Percentiles rank a stretch among this genome's conserved stretches.
Evolutionary conservation across 2,113 vertebrate genomes (phyloP).

Genomic region (Garra rufa): DNA sequence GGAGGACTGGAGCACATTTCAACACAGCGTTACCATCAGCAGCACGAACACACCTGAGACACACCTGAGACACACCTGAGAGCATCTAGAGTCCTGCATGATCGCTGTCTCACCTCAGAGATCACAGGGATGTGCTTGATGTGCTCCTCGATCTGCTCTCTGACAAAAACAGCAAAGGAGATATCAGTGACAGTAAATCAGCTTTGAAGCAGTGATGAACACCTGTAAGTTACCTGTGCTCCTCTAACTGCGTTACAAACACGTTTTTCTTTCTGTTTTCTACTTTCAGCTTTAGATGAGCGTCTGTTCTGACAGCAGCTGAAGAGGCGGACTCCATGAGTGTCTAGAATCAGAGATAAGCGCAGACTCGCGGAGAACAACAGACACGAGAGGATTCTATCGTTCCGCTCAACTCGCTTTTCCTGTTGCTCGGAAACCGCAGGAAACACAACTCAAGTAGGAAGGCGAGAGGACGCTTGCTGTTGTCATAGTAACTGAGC

Average conservation of each 20-base stretch:
- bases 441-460: neutral
- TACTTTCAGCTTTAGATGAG: constrained; percentile 66
- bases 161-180: neutral
- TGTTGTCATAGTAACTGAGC: constrained; percentile 67
- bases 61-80: no score
- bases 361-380: no score
- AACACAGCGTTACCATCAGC: no score
- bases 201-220: neutral
- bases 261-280: constrained; percentile 71
- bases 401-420: constrained; percentile 63
- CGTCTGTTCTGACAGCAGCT: constrained; percentile 58
- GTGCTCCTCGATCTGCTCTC: constrained; percentile 63
- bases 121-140: constrained; percentile 69
- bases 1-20: neutral
- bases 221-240: constrained; percentile 65
- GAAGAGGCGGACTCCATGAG: constrained; percentile 62
- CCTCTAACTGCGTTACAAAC: constrained; percentile 77
- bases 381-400: no score
- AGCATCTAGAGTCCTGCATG: no score
- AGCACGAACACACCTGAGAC: no score
- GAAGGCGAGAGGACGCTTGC: constrained; percentile 41
- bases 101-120: constrained; percentile 57
- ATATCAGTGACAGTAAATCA: neutral
- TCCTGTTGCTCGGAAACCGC: constrained; percentile 67
- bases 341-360: neutral